Conservation (phyloP, 2,113 vertebrate genomes). For the Labeo rohita region DNA sequence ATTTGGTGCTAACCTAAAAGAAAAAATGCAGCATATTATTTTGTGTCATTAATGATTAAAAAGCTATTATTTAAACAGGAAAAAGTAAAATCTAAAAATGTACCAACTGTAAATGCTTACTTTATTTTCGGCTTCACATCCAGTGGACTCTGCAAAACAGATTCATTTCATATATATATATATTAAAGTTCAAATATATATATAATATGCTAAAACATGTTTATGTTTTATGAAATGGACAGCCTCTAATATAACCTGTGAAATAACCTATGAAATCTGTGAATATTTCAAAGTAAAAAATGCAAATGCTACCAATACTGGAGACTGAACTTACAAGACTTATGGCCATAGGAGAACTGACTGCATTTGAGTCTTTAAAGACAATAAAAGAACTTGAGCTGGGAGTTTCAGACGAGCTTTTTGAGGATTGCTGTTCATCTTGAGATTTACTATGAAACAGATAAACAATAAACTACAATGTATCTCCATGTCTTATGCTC, state of each 20-base stretch:
- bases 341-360: not conserved
- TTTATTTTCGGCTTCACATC: conserved; percentile 62
- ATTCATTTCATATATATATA: not conserved
- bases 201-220: too few relatives aligned
- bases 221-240: not conserved
- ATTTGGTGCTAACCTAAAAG: conserved; percentile 70
- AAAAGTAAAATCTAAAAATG: not conserved
- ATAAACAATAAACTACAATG: not conserved
- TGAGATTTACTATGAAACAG: conserved; percentile 54
- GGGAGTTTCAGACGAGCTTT: not conserved
- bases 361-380: conserved; percentile 53
- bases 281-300: not conserved
- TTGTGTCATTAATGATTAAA: not conserved
- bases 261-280: not conserved
- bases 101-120: conserved; percentile 49
- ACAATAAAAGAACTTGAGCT: conserved; percentile 29
- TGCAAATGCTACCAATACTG: not conserved
- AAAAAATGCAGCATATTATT: not conserved
- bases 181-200: not conserved
- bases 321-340: conserved; percentile 36
- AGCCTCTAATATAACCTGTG: not conserved
- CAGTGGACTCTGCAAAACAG: conserved; percentile 54
- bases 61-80: not conserved
- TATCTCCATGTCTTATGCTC: not conserved
- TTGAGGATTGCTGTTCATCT: not conserved